Base-by-base conservation (phyloP, 2,113 vertebrate genomes). In the Passer domesticus region DNA sequence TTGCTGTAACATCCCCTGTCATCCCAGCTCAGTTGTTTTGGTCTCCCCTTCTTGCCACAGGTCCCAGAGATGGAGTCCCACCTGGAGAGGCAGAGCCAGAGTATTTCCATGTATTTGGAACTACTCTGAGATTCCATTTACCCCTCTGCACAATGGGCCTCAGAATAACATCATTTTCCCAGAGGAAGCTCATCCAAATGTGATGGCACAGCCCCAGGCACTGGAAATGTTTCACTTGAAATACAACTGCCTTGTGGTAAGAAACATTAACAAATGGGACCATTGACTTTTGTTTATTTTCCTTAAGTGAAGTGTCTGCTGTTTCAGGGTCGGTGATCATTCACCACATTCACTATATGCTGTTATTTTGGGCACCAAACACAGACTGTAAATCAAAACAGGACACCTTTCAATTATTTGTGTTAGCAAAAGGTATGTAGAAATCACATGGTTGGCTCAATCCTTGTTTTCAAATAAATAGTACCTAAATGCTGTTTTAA, bases 261-360 rank as follows among this genome's bases (percentile, higher is more conserved):
- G 60, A 90, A 94, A 68, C 24, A 43, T 59, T 86, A 74, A 88
- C 56, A 89, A 94, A 88, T 3, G 2, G 9, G 43, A 41, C 27
- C 37, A 86, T 9, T 90, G 59, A 75, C 60, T 89, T 91, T 43
- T 93, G 83, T 64, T 92, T 97, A 62, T 90, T 90, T 92, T 30
- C 70, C 52, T 90, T 83, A 88, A 78, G 58, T 73, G 70, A 78
- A 85, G 43, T 21, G 20, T 81, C 64, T 89, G 28, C 85, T 83
- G 13, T 52, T 83, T 83, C 80, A 70, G 72, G 47, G 72, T 90
- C 88, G 84, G 18, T 49, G 31, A 81, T 25, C 44, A 53, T 84
- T 84, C 49, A 78, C 80, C 66, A 21, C 6, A 0, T 77, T 83
- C 41, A 31, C 44, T 78, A 15, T 43, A 60, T 20, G 27, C 15